Evolutionary conservation across 2,888 invertebrate genomes (phyloP).

Genomic region (Mimumesa dahlbomi): DNA sequence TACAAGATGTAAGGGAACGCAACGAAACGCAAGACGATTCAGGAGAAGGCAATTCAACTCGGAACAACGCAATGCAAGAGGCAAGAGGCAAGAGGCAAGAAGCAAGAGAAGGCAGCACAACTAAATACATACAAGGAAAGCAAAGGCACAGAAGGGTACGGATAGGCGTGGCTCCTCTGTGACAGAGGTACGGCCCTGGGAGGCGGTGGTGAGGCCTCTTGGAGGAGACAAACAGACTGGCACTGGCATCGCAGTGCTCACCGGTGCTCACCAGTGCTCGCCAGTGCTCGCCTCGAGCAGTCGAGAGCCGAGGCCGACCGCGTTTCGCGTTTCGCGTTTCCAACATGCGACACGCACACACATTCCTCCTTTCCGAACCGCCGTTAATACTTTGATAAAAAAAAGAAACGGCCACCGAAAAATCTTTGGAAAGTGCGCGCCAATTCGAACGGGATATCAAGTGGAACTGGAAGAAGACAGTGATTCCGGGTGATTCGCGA

Average conservation of each 20-base stretch:
- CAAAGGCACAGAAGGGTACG: conserved; percentile 29
- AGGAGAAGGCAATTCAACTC: conserved; percentile 9
- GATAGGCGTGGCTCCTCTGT: conserved; percentile 50
- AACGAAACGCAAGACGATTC: background rate
- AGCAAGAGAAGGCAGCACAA: conserved; percentile 12
- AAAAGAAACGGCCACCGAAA: background rate
- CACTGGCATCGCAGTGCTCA: conserved; percentile 73
- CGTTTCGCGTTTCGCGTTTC: conserved; percentile 44
- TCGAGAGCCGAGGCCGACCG: conserved; percentile 42
- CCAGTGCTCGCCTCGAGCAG: no score
- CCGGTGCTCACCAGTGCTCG: conserved; percentile 68
- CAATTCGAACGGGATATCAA: no score
- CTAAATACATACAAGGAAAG: no score
- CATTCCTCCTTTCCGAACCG: conserved; percentile 25
- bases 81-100: background rate
- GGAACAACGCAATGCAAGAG: conserved; percentile 10
- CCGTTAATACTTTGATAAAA: no score
- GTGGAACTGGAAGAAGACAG: background rate
- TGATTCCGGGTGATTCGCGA: background rate
- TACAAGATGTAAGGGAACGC: conserved; percentile 1
- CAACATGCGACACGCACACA: conserved; percentile 44
- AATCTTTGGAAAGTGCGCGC: background rate
- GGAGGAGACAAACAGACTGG: conserved; percentile 76
- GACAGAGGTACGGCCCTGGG: conserved; percentile 71
- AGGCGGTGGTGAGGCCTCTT: conserved; percentile 74